Evolutionary conservation across 2,113 vertebrate genomes (phyloP).

Genomic region (Lampris incognitus): DNA sequence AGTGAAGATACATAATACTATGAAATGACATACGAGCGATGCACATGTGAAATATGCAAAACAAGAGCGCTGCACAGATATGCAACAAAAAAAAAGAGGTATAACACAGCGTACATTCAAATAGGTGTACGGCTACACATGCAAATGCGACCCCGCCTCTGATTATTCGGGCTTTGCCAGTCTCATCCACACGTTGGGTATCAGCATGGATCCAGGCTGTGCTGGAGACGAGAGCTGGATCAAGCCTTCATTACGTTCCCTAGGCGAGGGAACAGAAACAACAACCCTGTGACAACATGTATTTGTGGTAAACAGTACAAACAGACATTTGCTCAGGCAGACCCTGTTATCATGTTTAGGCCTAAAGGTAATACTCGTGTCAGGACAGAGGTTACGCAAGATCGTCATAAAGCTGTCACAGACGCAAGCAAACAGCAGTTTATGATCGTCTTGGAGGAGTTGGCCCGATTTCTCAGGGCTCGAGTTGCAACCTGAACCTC

Average conservation of each 20-base stretch:
- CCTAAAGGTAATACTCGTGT: slow-evolving; percentile 24
- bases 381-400: slow-evolving; percentile 24
- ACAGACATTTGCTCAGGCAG: slow-evolving; percentile 30
- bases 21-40: not conserved
- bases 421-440: not conserved
- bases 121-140: not conserved
- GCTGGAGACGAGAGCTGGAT: slow-evolving; percentile 1
- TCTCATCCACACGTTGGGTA: not conserved
- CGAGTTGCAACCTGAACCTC: slow-evolving; percentile 24
- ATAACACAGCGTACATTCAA: not conserved
- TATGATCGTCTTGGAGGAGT: not conserved
- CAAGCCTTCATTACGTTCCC: slow-evolving; percentile 21
- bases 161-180: slow-evolving; percentile 16
- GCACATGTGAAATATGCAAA: not conserved
- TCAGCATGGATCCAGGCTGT: not conserved
- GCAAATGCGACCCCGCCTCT: not conserved
- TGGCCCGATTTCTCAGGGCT: not conserved
- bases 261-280: slow-evolving; percentile 21
- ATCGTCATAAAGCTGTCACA: slow-evolving; percentile 9
- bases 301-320: slow-evolving; percentile 27
- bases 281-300: slow-evolving; percentile 45
- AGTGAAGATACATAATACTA: not conserved
- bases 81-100: not conserved
- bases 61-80: not conserved
- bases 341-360: slow-evolving; percentile 40